Base-by-base conservation (phyloP, 2,113 vertebrate genomes). In the Mastomys coucha region DNA sequence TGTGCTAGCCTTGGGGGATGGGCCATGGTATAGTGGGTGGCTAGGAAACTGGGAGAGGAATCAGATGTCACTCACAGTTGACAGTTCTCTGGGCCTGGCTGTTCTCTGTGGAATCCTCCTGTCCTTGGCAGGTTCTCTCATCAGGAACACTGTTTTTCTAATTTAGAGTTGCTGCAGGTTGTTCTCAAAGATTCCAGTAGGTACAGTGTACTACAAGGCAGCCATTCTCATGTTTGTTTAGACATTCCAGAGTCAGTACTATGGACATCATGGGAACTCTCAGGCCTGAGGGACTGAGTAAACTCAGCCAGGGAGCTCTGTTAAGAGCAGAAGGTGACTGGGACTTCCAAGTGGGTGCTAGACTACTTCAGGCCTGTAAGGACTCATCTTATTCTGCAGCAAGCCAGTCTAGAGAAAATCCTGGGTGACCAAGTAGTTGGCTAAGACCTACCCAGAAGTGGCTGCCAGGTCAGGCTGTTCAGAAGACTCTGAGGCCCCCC, bases 241-340 rank as follows among this genome's bases (percentile, higher is more conserved):
- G 24, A 49, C 0, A 7, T 0, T 70, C 63, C 1, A 4, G 77
- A 0, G 3, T 39, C 60, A 53, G 70, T 0, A 0, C 86, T 45
- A 0, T 0, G 6, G 36, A 33, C 67, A 14, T 28, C 73, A 45
- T 10, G 51, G 42, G 65, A 80, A 45, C 60, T 1, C 5, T 58
- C 4, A 0, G 10, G 49, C 11, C 63, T 2, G 9, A 42, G 28
- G 22, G 39, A 2, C 4, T 31, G 11, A 45, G 24, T 31, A 39
- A 65, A 1, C 10, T 9, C 0, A 0, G 58, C 9, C 10, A 65
- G 51, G 42, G n/a, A 67, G 60, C 20, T 5, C 20, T 0, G 9
- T 31, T 31, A 1, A 26, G 33, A 33, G 14, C 6, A 20, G 39
- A 49, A 49, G 60, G 42, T 49, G 77, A 42, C 8, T 1, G 85